Evolutionary conservation across 2,888 invertebrate genomes (phyloP).

Genomic region (Gandaritis pyraliata): DNA sequence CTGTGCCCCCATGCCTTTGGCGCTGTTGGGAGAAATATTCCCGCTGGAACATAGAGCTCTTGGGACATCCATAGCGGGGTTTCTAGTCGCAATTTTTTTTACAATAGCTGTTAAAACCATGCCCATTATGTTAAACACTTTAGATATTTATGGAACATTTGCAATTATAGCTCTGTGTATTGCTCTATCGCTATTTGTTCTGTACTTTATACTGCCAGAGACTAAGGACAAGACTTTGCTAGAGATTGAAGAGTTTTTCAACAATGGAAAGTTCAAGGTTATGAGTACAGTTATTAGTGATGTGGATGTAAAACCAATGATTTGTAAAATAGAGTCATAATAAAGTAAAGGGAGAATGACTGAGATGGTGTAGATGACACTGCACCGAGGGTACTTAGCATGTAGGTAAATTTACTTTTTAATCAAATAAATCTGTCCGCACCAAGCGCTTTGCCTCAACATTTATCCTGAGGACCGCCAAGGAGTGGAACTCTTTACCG

Average conservation of each 20-base stretch:
- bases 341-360: no score
- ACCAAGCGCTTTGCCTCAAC: no score
- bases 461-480: no score
- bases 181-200: not conserved
- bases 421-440: no score
- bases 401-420: no score
- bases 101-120: not conserved
- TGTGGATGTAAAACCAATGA: not conserved
- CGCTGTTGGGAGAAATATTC: not conserved
- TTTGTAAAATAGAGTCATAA: not conserved
- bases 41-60: not conserved
- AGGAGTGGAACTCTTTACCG: no score
- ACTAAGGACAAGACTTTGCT: constrained; percentile 1
- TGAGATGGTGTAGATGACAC: no score
- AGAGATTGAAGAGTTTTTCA: constrained; percentile 4
- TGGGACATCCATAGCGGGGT: not conserved
- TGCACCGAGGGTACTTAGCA: no score
- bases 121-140: not conserved
- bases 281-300: not conserved
- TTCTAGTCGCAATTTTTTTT: not conserved
- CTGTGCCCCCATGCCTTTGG: not conserved
- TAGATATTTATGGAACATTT: not conserved
- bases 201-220: constrained; percentile 3
- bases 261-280: not conserved
- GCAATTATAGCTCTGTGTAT: not conserved